A percentile compares a stretch with the other conserved stretches of the same genome.
Conservation (phyloP, 2,797 vertebrate species). For the Sphenopsis melanotis region DNA sequence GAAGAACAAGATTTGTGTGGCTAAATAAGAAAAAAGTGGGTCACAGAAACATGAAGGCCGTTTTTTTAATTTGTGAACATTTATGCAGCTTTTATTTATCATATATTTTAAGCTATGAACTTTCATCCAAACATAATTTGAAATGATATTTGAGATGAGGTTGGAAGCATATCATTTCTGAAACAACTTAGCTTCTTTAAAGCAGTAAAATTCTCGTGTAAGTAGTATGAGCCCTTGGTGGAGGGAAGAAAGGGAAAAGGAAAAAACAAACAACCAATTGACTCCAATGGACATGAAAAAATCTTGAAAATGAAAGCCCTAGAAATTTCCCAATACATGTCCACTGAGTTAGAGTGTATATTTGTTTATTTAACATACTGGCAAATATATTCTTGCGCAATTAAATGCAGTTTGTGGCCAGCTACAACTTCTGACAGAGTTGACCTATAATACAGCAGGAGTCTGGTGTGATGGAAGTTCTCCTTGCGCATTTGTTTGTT, state of each 20-base stretch:
- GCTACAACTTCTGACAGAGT: slow-evolving; percentile 27
- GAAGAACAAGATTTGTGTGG: neutral
- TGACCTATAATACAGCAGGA: slow-evolving; percentile 52
- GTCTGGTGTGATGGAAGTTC: neutral
- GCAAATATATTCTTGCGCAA: slow-evolving; percentile 28
- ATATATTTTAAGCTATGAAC: slow-evolving; percentile 14
- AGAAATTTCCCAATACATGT: slow-evolving; percentile 22
- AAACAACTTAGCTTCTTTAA: slow-evolving; percentile 25
- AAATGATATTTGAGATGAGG: slow-evolving; percentile 14
- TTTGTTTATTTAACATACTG: slow-evolving; percentile 62
- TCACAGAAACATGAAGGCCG: neutral
- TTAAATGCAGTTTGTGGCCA: slow-evolving; percentile 43
- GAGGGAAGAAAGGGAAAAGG: too few species aligned
- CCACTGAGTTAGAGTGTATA: neutral
- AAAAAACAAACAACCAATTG: neutral
- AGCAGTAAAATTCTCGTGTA: neutral
- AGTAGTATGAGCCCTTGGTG: neutral
- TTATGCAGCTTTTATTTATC: slow-evolving; percentile 1
- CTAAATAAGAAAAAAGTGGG: neutral
- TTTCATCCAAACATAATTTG: neutral
- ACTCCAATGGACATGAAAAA: neutral
- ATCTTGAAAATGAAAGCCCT: slow-evolving; percentile 39
- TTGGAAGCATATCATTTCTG: slow-evolving; percentile 2
- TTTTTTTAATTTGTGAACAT: neutral
- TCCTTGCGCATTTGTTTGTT: slow-evolving; percentile 55